Evolutionary conservation across 2,888 invertebrate genomes (phyloP).

Genomic region (Sarcophaga carnaria): DNA sequence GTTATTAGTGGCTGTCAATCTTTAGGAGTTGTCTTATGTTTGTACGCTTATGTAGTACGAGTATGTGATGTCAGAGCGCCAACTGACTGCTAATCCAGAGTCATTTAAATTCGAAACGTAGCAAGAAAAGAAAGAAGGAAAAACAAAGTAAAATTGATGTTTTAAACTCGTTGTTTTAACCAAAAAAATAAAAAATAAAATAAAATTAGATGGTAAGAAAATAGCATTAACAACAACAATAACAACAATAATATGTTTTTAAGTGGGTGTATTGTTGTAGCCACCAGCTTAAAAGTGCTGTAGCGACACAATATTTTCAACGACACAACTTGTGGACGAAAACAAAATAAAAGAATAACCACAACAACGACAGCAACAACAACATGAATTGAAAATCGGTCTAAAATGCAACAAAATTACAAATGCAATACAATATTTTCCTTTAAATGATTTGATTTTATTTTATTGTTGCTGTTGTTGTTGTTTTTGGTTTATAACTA

Average conservation of each 20-base stretch:
- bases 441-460: slow-evolving; percentile 49
- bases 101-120: slow-evolving; percentile 55
- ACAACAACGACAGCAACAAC: slow-evolving; percentile 2
- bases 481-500: slow-evolving; percentile 57
- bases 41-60: background rate
- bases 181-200: slow-evolving; percentile 48
- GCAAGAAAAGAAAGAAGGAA: slow-evolving; percentile 15
- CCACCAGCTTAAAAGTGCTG: slow-evolving; percentile 61
- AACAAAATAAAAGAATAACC: background rate
- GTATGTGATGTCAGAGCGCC: background rate
- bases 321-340: slow-evolving; percentile 36
- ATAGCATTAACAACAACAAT: background rate
- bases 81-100: slow-evolving; percentile 55
- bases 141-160: slow-evolving; percentile 57
- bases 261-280: slow-evolving; percentile 69
- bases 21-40: background rate
- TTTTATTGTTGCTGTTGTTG: slow-evolving; percentile 36
- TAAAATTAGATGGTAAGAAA: slow-evolving; percentile 33
- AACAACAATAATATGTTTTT: slow-evolving; percentile 40
- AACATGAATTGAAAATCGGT: no score
- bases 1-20: slow-evolving; percentile 11
- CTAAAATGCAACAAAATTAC: slow-evolving; percentile 39
- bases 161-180: slow-evolving; percentile 32
- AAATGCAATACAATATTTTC: slow-evolving; percentile 56
- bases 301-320: slow-evolving; percentile 28